These are phyloP conservation scores for Conus ventricosus DNA, from an alignment of 1,140 invertebrate genomes.

Conservation along the genomic window DNA sequence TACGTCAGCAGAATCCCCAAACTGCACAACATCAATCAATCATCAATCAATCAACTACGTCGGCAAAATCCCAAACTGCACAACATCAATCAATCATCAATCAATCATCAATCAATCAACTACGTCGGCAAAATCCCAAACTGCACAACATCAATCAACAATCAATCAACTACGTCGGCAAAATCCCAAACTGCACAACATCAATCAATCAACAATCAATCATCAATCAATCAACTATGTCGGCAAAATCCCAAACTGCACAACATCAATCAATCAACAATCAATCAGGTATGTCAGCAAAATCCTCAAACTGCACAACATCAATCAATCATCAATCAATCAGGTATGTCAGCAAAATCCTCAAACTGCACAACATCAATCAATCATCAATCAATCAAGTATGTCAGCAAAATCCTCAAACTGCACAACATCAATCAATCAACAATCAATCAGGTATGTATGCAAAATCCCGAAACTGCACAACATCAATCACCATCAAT, in stretches of 20 bases:
- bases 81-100: not conserved
- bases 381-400: not conserved
- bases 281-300: not conserved
- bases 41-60: not conserved
- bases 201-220: not conserved
- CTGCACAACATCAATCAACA: not conserved
- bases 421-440: not conserved
- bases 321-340: not conserved
- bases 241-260: not conserved
- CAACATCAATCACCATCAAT: not conserved
- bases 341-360: not conserved
- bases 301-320: not conserved
- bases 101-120: not conserved
- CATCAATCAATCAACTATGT: not conserved
- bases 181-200: not conserved
- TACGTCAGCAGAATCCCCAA: conserved; percentile 71
- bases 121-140: not conserved
- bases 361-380: not conserved
- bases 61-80: not conserved
- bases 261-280: not conserved
- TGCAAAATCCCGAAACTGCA: not conserved
- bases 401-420: not conserved
- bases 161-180: not conserved
- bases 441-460: not conserved
- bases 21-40: conserved; percentile 52